phyloP scores from a whole-genome alignment of 2,797 vertebrate genomes.

The Sandelia bainsii region DNA sequence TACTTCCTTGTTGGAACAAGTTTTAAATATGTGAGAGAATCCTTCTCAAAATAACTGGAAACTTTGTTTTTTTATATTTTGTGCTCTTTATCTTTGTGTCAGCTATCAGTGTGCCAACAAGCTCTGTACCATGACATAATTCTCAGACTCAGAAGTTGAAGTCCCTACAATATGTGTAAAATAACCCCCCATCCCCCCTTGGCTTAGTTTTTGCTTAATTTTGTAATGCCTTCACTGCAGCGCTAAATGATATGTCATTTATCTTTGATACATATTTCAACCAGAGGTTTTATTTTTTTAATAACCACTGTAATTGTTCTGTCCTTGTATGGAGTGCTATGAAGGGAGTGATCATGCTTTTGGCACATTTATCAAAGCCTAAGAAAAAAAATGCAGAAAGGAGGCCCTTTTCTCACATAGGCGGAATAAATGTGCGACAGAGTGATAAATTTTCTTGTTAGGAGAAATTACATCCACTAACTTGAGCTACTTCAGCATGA shows the following conservation, averaged over 20 bases:
- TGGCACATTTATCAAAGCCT: slow-evolving; percentile 92
- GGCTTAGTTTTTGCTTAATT: slow-evolving; percentile 47
- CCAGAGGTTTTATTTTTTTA: slow-evolving; percentile 80
- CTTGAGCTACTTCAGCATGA: slow-evolving; percentile 99
- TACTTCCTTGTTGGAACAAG: slow-evolving; percentile 47
- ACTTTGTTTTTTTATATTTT: background rate
- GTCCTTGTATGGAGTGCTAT: slow-evolving; percentile 83
- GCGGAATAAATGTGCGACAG: slow-evolving; percentile 93
- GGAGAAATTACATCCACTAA: slow-evolving; percentile 98
- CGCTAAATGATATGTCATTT: slow-evolving; percentile 76
- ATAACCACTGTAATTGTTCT: slow-evolving; percentile 86
- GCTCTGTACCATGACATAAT: slow-evolving; percentile 34
- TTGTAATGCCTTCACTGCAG: slow-evolving; percentile 57
- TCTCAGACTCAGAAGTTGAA: slow-evolving; percentile 47
- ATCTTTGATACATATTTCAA: slow-evolving; percentile 78
- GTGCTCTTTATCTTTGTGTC: slow-evolving; percentile 14
- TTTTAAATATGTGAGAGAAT: slow-evolving; percentile 51
- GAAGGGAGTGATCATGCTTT: slow-evolving; percentile 86
- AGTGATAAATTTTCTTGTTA: slow-evolving; percentile 99
- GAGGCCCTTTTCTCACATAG: slow-evolving; percentile 83
- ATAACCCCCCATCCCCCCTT: slow-evolving; percentile 18
- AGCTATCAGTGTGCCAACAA: slow-evolving; percentile 1
- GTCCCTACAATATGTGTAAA: slow-evolving; percentile 38
- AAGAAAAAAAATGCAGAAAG: slow-evolving; percentile 77
- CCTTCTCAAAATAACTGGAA: slow-evolving; percentile 25